A percentile compares a stretch with the other conserved stretches of the same genome.
Conservation (phyloP, 2,888 invertebrate species). For the Melanophora roralis region DNA sequence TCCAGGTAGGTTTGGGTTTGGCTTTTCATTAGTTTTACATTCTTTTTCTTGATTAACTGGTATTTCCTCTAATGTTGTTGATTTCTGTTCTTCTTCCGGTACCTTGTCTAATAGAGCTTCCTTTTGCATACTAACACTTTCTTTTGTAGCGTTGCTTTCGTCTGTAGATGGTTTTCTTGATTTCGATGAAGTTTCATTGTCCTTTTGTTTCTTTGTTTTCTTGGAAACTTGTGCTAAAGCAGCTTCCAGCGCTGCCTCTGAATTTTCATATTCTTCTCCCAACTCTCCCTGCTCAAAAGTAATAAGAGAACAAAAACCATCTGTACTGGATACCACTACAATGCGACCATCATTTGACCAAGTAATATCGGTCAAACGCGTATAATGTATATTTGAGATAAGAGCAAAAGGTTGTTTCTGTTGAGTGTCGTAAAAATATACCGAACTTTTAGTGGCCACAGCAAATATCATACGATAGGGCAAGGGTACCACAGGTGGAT, state of each 20-base stretch:
- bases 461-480: slow-evolving; percentile 93
- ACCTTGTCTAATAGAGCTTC: slow-evolving; percentile 35
- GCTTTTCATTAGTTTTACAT: background rate
- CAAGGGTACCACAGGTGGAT: slow-evolving; percentile 80
- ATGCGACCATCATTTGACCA: slow-evolving; percentile 90
- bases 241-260: slow-evolving; percentile 72
- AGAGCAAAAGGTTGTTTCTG: slow-evolving; percentile 87
- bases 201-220: slow-evolving; percentile 66
- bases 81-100: slow-evolving; percentile 4
- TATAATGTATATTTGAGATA: slow-evolving; percentile 91
- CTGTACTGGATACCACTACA: slow-evolving; percentile 89
- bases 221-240: slow-evolving; percentile 64
- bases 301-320: slow-evolving; percentile 92
- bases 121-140: background rate
- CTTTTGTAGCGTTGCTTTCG: slow-evolving; percentile 42
- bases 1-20: too few relatives aligned
- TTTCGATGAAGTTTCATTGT: slow-evolving; percentile 44
- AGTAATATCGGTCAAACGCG: slow-evolving; percentile 90
- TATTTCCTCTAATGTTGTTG: too few relatives aligned
- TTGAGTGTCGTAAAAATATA: slow-evolving; percentile 93
- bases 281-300: slow-evolving; percentile 86
- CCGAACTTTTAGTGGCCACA: slow-evolving; percentile 90
- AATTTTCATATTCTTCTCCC: slow-evolving; percentile 79
- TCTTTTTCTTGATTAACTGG: background rate
- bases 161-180: slow-evolving; percentile 65